Conservation (phyloP, 2,797 vertebrate species). For the Gadopsis marmoratus region DNA sequence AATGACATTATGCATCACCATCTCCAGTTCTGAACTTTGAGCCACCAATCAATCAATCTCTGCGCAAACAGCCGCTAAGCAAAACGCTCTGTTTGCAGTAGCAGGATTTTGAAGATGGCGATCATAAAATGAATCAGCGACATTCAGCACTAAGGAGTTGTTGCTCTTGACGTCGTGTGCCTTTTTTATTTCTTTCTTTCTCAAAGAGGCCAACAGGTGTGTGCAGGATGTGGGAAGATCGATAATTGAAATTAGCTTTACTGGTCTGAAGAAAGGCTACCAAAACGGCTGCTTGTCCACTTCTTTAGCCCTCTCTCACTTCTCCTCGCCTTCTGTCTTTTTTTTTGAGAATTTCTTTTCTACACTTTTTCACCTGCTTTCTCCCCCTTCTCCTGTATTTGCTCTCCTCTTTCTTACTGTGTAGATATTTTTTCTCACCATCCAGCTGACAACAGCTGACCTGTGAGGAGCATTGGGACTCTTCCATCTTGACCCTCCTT, state of each 20-base stretch:
- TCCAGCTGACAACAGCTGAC: background rate
- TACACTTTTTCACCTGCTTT: background rate
- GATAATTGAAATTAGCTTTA: slow-evolving; percentile 62
- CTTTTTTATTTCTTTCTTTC: background rate
- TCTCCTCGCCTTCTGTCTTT: slow-evolving; percentile 18
- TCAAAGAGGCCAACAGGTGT: slow-evolving; percentile 36
- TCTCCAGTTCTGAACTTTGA: too few species aligned
- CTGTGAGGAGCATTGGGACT: background rate
- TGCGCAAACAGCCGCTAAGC: too few species aligned
- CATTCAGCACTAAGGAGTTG: background rate
- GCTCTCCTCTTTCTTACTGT: background rate
- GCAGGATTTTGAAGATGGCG: too few species aligned
- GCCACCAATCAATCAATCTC: too few species aligned
- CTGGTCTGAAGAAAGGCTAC: slow-evolving; percentile 47
- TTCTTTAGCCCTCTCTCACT: slow-evolving; percentile 8
- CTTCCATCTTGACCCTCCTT: background rate
- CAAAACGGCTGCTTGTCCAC: slow-evolving; percentile 10
- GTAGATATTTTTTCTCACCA: background rate
- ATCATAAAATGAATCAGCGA: too few species aligned
- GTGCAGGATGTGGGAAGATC: slow-evolving; percentile 33
- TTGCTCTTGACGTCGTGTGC: background rate
- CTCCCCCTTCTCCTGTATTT: background rate
- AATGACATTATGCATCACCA: too few species aligned
- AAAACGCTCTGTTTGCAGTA: too few species aligned
- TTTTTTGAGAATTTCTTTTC: background rate